Evolutionary conservation across 2,888 invertebrate genomes (phyloP).

Genomic region (Tenodera sinensis): DNA sequence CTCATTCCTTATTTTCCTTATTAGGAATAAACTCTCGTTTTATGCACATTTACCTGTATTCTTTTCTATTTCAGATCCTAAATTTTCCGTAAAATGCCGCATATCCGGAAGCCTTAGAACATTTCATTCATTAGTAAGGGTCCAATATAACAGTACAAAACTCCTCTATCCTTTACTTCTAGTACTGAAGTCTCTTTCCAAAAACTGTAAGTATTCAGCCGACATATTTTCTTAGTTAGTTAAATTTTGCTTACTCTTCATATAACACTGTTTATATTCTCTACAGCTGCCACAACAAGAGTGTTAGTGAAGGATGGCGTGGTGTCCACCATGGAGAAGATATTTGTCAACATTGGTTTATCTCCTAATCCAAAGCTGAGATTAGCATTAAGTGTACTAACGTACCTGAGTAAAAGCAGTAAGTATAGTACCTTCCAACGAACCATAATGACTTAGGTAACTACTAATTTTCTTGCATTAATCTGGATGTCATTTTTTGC

Average conservation of each 20-base stretch:
- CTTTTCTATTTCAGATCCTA: constrained; percentile 44
- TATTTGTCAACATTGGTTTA: constrained; percentile 56
- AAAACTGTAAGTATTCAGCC: constrained; percentile 49
- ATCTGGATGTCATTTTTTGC: too few relatives aligned
- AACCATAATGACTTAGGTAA: too few relatives aligned
- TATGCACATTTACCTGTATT: neutral
- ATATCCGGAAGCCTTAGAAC: constrained; percentile 57
- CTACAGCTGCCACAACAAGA: constrained; percentile 41
- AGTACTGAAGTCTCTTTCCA: constrained; percentile 57
- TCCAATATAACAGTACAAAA: constrained; percentile 57
- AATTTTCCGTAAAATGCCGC: constrained; percentile 64
- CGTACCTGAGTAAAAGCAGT: constrained; percentile 67
- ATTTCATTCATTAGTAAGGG: constrained; percentile 58
- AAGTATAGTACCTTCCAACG: constrained; percentile 37
- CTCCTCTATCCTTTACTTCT: constrained; percentile 55
- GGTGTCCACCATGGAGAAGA: constrained; percentile 56
- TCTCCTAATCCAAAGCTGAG: constrained; percentile 60
- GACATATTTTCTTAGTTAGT: neutral
- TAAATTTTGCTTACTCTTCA: constrained; percentile 2
- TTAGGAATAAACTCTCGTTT: too few relatives aligned
- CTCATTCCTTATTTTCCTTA: too few relatives aligned
- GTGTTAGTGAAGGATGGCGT: constrained; percentile 59
- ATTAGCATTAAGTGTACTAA: constrained; percentile 62
- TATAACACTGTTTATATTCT: neutral
- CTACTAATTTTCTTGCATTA: too few relatives aligned